These are phyloP conservation scores for Trachythela sp. DNA, from an alignment of 64 coral and sea anemone genomes.

Conservation along the genomic window DNA sequence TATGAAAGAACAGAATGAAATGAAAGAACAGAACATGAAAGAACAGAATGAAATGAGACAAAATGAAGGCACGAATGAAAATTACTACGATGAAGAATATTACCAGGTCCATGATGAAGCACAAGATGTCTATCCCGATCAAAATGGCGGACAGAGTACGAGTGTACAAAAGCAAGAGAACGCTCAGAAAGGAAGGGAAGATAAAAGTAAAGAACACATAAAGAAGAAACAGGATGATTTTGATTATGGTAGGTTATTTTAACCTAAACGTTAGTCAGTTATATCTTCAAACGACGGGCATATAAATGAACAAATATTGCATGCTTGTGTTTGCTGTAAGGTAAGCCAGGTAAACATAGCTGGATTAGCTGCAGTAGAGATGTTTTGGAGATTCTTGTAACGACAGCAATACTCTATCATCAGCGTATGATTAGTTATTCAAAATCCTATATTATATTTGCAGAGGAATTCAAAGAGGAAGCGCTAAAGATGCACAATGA, in stretches of 20 bases:
- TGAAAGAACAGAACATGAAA: not conserved
- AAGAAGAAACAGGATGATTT: not conserved
- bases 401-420: no score
- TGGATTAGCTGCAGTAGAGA: no score
- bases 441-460: no score
- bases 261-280: no score
- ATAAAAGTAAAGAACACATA: not conserved
- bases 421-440: no score
- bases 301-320: no score
- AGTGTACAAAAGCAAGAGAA: not conserved
- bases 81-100: not conserved
- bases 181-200: not conserved
- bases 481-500: slow-evolving; percentile 16
- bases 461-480: slow-evolving; percentile 25
- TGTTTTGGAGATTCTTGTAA: no score
- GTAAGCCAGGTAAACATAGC: no score
- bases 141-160: not conserved
- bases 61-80: not conserved
- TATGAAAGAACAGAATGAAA: not conserved
- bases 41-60: not conserved
- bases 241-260: not conserved
- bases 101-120: not conserved
- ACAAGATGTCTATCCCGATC: not conserved
- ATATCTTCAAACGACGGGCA: no score
- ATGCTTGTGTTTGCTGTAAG: no score